Evolutionary conservation across 2,797 vertebrate genomes (phyloP), one percentile per base, ranked within the genome.

Genomic region (Malurus leucopterus): DNA sequence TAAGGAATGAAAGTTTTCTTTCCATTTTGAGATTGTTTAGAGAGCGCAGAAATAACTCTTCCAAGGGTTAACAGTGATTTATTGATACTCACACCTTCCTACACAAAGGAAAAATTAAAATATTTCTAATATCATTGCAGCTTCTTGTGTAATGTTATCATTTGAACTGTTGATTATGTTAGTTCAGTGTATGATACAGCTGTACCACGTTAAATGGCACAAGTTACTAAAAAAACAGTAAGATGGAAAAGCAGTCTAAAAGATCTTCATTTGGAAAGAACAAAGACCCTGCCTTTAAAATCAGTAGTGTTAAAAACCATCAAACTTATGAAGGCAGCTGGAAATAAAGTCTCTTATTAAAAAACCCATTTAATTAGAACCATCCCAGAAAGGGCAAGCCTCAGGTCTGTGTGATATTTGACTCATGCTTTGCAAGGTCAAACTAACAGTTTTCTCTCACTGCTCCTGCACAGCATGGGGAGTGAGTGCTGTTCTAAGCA

Each of bases 11-110:
- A 99, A 91, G 98, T 94, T 87, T 97, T 98, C 94, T 96, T 99
- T 85, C 95, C 97, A 61, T 93, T 97, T 95, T 96, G 96, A 54
- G 96, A 97, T 80, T 98, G 98, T 43, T 99, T 99, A 11, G 99
- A 98, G 43, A 99, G 97, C 3, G 99, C 98, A 69, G 98, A 99
- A 94, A 99, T 99, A 91, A 99, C 99, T 88, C 99, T 99, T 86
- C 99, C 99, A 82, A 99, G 96, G 14, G 99, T 99, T 27, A 99
- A 96, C 93, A 99, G 95, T 32, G 99, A 99, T 95, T 99, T 99
- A 96, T 99, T 99, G 95, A 99, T 99, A 95, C 98, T 99, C 29
- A 96, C 98, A 21, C 99, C 99, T 93, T 99, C 99, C 99, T 99
- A 73, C 29, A 82, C 4, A 84, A 84, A 83, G 62, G 27, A 93